Percentiles rank a stretch among this genome's conserved stretches.
These are phyloP conservation scores for Tapera naevia DNA, from an alignment of 2,797 vertebrate species.

Conservation along the genomic window DNA sequence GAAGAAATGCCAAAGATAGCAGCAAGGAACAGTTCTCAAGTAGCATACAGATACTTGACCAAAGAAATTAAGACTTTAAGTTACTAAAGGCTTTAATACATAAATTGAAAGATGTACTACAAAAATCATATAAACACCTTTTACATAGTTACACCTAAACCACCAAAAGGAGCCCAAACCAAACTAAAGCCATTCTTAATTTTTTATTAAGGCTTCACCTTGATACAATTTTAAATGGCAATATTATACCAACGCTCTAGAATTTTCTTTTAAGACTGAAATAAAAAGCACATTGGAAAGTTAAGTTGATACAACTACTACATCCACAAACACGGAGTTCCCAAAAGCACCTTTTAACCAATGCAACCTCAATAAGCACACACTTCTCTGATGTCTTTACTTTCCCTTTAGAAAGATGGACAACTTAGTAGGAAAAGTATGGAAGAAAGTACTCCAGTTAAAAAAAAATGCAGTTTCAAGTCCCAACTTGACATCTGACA, in stretches of 20 bases:
- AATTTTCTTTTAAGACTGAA: not conserved
- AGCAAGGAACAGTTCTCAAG: not conserved
- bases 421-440: not conserved
- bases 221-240: not conserved
- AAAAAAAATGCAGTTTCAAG: not conserved
- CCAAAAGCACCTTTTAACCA: not conserved
- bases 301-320: not conserved
- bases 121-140: not conserved
- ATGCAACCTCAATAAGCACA: not conserved
- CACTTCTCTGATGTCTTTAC: not conserved
- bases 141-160: not conserved
- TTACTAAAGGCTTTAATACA: not conserved
- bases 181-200: not conserved
- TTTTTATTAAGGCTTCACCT: not conserved
- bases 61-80: not conserved
- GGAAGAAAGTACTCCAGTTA: not conserved
- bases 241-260: not conserved
- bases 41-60: rapidly evolving
- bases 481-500: not conserved
- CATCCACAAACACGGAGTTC: not conserved
- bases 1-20: not conserved
- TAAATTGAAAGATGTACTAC: not conserved
- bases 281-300: not conserved
- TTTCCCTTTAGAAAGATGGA: not conserved
- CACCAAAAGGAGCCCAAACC: not conserved